Base-by-base conservation (phyloP, 2,113 vertebrate genomes). In the Tachysurus fulvidraco region DNA sequence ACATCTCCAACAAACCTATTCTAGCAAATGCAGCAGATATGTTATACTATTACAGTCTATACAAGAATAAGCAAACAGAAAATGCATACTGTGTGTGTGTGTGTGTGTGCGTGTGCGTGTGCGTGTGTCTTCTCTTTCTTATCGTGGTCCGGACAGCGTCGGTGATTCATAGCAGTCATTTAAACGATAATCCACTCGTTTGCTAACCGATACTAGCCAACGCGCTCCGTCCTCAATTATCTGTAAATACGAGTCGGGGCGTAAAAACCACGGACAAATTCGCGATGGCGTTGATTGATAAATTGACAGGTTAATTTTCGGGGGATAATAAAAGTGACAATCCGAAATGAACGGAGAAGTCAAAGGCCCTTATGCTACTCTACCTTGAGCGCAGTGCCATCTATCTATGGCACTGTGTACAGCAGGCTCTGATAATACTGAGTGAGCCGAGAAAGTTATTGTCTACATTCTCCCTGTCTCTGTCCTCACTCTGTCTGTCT, bases 241-340 rank as follows among this genome's bases (percentile, higher is more conserved):
- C 97, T 96, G 95, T 92, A 94, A 96, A 96, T 96, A 96, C 94
- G 96, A 95, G 95, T 94, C 94, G 92, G 95, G 89, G 95, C 95
- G 93, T 95, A 91, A 94, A 94, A 92, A 95, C 95, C 95, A 96
- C 96, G 95, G 96, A 95, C 94, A 96, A 96, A 97, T 97, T 96
- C 96, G 96, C 97, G 97, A 98, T 98, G 96, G 97, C 97, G 97
- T 96, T 98, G 97, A 98, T 98, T 98, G 98, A 99, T 98, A 99
- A 98, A 99, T 98, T 99, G 98, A 99, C 98, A 99, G 97, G 97
- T 99, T 99, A 98, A 99, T 99, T 98, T 99, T 97, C 96, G 93
- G 96, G 96, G 95, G 97, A 97, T 98, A 98, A 98, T 97, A 96
- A 98, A 96, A 97, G 96, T 95, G 95, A 96, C 95, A 96, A 95